These are phyloP conservation scores for Taeniopygia guttata DNA, from an alignment of 2,797 vertebrate species.

Conservation along the genomic window DNA sequence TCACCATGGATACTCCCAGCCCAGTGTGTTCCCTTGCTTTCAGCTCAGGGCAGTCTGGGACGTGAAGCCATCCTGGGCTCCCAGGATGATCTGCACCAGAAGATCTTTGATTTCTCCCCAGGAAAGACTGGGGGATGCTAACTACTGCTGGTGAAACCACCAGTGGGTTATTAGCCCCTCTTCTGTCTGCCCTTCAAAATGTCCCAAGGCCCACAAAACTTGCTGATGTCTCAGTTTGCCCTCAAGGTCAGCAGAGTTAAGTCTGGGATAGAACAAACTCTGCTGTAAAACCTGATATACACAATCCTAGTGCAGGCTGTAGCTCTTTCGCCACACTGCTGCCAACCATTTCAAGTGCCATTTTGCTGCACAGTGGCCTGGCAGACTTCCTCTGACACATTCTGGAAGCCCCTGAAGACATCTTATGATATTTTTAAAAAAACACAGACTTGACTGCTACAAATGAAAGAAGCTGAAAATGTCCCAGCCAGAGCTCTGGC, in stretches of 20 bases:
- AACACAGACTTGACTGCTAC: not conserved
- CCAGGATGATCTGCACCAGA: not conserved
- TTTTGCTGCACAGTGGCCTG: not conserved
- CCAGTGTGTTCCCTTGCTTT: accelerated
- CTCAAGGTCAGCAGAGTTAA: not conserved
- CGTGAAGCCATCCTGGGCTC: not conserved
- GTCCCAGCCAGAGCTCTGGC: not conserved
- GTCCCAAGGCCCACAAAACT: not conserved
- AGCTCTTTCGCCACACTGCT: not conserved
- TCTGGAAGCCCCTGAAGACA: not conserved
- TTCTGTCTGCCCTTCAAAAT: not conserved
- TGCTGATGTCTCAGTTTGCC: not conserved
- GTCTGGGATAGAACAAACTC: not conserved
- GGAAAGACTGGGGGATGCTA: not conserved
- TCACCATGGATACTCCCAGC: not conserved
- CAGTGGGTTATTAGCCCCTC: not conserved
- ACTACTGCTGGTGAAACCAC: not conserved
- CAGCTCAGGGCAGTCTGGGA: not conserved
- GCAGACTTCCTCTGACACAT: not conserved
- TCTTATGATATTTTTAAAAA: not conserved
- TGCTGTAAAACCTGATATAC: not conserved
- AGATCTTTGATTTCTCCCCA: not conserved
- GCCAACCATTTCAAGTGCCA: not conserved
- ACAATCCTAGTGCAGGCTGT: not conserved
- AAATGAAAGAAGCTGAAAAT: not conserved